These are phyloP conservation scores for Vireo altiloquus DNA, from an alignment of 2,113 vertebrate genomes.

Conservation along the genomic window DNA sequence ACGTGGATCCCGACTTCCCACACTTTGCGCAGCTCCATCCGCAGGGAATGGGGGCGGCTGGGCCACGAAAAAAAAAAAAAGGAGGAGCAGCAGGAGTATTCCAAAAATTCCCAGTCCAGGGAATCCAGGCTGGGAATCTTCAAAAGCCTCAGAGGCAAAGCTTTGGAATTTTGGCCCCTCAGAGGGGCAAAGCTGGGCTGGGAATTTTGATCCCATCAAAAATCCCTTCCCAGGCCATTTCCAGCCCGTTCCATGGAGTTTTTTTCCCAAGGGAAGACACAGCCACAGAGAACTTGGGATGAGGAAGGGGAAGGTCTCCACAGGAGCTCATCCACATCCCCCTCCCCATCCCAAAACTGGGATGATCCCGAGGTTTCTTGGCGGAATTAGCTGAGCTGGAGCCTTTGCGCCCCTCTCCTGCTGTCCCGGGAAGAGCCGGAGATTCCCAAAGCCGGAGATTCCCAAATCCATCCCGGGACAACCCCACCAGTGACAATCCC, in stretches of 20 bases:
- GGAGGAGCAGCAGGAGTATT: neutral
- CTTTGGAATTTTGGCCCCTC: neutral
- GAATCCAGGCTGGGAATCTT: neutral
- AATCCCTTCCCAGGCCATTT: neutral
- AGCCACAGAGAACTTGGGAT: fast-evolving
- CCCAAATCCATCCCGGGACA: neutral
- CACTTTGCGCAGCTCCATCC: neutral
- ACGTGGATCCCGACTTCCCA: neutral
- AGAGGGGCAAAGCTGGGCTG: neutral
- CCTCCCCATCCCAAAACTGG: neutral
- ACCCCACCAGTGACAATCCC: fast-evolving
- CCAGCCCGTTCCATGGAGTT: neutral
- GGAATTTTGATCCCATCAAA: neutral
- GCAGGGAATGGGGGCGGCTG: neutral
- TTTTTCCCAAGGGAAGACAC: fast-evolving
- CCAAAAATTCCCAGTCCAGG: neutral
- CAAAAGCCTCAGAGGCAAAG: neutral
- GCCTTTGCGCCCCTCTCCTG: neutral
- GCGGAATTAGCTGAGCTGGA: neutral
- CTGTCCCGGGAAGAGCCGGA: fast-evolving
- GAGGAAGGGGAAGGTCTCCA: neutral
- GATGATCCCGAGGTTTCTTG: neutral
- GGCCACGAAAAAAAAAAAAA: neutral
- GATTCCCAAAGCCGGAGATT: neutral
- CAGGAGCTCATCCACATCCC: neutral